These are phyloP conservation scores for Lamellibrachia satsuma DNA, from an alignment of 2,888 invertebrate species.

Conservation along the genomic window DNA sequence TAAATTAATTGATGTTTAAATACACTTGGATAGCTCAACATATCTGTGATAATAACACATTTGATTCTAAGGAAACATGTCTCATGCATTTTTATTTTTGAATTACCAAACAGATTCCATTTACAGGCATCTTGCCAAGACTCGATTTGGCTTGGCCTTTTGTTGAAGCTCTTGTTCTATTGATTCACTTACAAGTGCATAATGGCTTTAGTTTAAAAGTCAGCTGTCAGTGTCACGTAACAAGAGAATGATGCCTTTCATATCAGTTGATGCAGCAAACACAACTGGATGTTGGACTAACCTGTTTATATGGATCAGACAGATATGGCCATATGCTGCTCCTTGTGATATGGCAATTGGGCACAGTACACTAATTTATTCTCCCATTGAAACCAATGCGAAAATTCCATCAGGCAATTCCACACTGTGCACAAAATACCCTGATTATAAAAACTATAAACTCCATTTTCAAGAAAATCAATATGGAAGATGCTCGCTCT, in stretches of 20 bases:
- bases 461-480: too few relatives aligned
- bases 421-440: too few relatives aligned
- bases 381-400: too few relatives aligned
- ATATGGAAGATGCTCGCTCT: too few relatives aligned
- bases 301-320: not conserved
- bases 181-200: not conserved
- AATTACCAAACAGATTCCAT: not conserved
- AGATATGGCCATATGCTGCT: not conserved
- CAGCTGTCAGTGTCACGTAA: not conserved
- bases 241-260: not conserved
- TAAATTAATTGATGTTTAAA: not conserved
- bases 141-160: conserved; percentile 12
- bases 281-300: not conserved
- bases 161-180: not conserved
- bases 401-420: too few relatives aligned
- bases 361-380: too few relatives aligned
- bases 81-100: not conserved
- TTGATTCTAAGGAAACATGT: too few relatives aligned
- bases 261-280: not conserved
- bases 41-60: too few relatives aligned
- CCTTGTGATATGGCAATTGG: too few relatives aligned
- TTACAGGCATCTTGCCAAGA: not conserved
- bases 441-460: too few relatives aligned
- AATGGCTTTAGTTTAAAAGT: not conserved
- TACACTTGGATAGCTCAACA: too few relatives aligned